Conservation (phyloP, 92 coral and sea anemone species). For the Phymanthus crucifer region DNA sequence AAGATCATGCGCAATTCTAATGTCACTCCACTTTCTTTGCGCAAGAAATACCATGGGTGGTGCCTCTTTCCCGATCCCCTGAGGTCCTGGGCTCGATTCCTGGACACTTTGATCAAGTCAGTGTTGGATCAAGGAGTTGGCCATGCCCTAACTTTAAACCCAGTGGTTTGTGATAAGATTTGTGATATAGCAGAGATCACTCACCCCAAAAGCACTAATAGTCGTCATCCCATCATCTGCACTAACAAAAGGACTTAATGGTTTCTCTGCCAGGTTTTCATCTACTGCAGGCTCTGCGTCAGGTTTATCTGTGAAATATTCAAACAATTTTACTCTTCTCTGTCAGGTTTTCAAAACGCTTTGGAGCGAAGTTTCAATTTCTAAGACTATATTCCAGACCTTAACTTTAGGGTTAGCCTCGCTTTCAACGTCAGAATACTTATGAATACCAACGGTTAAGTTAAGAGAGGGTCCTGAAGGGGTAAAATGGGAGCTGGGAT, state of each 20-base stretch:
- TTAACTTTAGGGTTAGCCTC: no score
- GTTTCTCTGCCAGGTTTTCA: constrained; percentile 73
- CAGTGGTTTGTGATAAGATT: no score
- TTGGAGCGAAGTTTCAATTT: no score
- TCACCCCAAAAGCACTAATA: constrained; percentile 84
- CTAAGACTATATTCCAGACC: no score
- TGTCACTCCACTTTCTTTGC: neutral
- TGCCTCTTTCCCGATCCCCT: neutral
- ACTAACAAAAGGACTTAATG: constrained; percentile 61
- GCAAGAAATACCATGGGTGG: neutral
- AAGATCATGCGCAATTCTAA: neutral
- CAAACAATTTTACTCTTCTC: neutral
- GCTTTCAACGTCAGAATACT: no score
- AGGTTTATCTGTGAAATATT: constrained; percentile 5
- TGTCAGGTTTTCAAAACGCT: neutral
- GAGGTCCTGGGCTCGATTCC: no score
- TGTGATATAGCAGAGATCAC: constrained; percentile 3
- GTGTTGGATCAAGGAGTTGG: no score
- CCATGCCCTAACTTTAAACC: no score
- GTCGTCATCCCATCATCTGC: constrained; percentile 67
- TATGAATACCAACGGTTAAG: no score
- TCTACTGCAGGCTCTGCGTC: constrained; percentile 74
- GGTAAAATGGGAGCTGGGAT: no score
- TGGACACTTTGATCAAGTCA: no score
- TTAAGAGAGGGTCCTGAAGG: no score